Base-by-base conservation (phyloP, 2,113 vertebrate genomes). In the Crotophaga sulcirostris region DNA sequence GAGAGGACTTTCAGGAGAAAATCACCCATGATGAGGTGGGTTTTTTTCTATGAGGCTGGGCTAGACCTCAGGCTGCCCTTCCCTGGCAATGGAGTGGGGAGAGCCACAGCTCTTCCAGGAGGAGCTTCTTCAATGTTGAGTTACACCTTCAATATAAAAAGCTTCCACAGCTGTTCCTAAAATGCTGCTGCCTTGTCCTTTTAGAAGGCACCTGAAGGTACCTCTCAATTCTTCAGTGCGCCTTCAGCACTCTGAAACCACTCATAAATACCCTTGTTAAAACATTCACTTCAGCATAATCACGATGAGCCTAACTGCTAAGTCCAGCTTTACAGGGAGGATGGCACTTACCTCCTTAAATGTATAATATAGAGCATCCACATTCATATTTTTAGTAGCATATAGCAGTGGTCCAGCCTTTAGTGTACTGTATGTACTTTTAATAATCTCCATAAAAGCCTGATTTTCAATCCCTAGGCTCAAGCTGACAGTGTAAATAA, bases 401-500 rank as follows among this genome's bases (percentile, higher is more conserved):
- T 97, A 78, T 97, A 97, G 94, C 96, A 96, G 91, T 87, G 96
- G 96, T 89, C 96, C 97, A 98, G 97, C 98, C 96, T 97, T 97
- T 96, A 97, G 97, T 97, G 97, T 98, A 97, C 98, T 98, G 98
- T 98, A 98, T 98, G 98, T 98, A 98, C 98, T 98, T 98, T 98
- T 98, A 99, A 99, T 99, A 99, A 99, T 99, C 99, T 99, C 98
- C 98, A 98, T 99, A 98, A 99, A 99, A 99, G 99, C 99, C 99
- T 98, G 98, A 98, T 99, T 99, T 98, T 98, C 98, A 99, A 99
- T 99, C 99, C 98, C 98, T 98, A 96, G 98, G 98, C 99, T 99
- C 99, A 99, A 99, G 98, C 98, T 99, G 99, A 99, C 99, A 99
- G 99, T 99, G 99, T 99, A 99, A 99, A 99, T 99, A 99, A 99